Evolutionary conservation across 2,797 vertebrate species (phyloP).

Genomic region (Siniperca undulata): DNA sequence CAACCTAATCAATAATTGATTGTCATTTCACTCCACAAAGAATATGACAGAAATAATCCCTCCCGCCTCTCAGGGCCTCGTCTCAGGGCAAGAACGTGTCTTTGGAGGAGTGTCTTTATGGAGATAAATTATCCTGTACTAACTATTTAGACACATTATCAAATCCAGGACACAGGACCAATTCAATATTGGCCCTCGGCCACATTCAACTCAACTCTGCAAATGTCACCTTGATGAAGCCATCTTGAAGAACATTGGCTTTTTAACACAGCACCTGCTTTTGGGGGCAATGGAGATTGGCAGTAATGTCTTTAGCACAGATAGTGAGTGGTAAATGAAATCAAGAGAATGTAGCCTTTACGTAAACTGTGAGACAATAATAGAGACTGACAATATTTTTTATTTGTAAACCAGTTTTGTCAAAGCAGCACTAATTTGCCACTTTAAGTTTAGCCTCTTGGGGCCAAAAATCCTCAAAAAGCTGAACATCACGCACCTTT

Average conservation of each 20-base stretch:
- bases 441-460: background rate
- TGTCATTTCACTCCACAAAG: slow-evolving; percentile 52
- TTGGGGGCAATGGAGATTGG: background rate
- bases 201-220: slow-evolving; percentile 37
- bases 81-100: slow-evolving; percentile 39
- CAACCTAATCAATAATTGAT: slow-evolving; percentile 63
- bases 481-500: too few relatives aligned
- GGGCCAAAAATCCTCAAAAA: too few relatives aligned
- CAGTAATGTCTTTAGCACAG: slow-evolving; percentile 14
- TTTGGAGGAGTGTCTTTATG: slow-evolving; percentile 57
- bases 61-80: background rate
- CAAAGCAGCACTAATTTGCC: background rate
- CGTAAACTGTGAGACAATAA: background rate
- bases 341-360: background rate
- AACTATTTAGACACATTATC: slow-evolving; percentile 57
- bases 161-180: slow-evolving; percentile 53
- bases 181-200: slow-evolving; percentile 46
- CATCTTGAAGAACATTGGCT: slow-evolving; percentile 21
- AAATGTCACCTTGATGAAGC: slow-evolving; percentile 68
- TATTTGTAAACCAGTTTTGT: background rate
- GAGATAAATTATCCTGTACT: slow-evolving; percentile 63
- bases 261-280: slow-evolving; percentile 9
- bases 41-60: slow-evolving; percentile 50
- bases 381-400: background rate
- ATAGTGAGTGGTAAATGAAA: background rate